phyloP scores from a whole-genome alignment of 2,888 invertebrate genomes.

The Chymomyza caudatula region DNA sequence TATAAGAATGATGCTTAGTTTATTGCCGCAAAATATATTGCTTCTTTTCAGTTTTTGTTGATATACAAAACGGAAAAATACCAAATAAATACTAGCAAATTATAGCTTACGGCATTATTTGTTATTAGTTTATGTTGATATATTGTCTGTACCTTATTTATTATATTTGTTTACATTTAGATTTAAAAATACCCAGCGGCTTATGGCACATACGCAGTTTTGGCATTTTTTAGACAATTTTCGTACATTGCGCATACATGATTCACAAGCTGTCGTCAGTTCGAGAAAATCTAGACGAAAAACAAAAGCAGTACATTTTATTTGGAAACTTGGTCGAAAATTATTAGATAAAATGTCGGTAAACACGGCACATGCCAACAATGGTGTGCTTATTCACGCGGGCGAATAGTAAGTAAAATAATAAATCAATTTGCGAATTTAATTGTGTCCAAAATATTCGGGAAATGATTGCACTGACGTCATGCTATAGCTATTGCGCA shows the following conservation, averaged over 20 bases:
- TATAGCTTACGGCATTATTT: not conserved
- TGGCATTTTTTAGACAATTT: slow-evolving; percentile 45
- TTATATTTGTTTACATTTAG: not conserved
- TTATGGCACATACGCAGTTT: not conserved
- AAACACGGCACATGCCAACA: slow-evolving; percentile 96
- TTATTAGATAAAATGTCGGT: slow-evolving; percentile 86
- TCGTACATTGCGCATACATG: slow-evolving; percentile 21
- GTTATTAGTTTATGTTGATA: not conserved
- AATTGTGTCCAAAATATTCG: not conserved
- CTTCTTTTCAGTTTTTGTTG: no score
- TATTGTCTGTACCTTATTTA: not conserved
- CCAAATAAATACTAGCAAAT: not conserved
- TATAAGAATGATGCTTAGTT: no score
- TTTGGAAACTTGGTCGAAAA: slow-evolving; percentile 25
- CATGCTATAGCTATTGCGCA: slow-evolving; percentile 22
- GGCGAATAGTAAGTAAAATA: slow-evolving; percentile 92
- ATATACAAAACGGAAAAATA: not conserved
- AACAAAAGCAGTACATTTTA: slow-evolving; percentile 40
- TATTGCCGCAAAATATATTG: no score
- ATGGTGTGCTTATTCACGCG: slow-evolving; percentile 95
- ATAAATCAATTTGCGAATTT: not conserved
- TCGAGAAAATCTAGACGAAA: slow-evolving; percentile 33
- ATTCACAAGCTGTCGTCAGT: slow-evolving; percentile 61
- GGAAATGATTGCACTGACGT: slow-evolving; percentile 35
- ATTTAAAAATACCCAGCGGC: not conserved